Conservation (phyloP, 1,140 invertebrate species). For the Choristoneura fumiferana region DNA sequence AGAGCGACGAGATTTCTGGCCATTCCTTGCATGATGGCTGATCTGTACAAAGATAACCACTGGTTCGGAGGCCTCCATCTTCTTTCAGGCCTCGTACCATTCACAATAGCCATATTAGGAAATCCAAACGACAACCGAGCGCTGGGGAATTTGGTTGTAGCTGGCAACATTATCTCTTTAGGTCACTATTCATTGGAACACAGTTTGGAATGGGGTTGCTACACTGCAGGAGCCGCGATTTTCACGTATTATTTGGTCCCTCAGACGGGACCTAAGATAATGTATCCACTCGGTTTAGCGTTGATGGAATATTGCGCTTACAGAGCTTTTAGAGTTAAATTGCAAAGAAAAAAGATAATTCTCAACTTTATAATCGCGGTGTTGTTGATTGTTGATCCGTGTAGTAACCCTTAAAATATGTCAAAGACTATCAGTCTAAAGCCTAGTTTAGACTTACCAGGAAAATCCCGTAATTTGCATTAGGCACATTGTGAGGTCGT, state of each 20-base stretch:
- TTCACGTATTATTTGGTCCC: slow-evolving; percentile 9
- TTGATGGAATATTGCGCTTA: slow-evolving; percentile 14
- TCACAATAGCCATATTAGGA: not conserved
- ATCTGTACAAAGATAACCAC: slow-evolving; percentile 2
- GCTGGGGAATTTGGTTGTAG: slow-evolving; percentile 13
- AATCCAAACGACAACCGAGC: not conserved
- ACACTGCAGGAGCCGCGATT: slow-evolving; percentile 2
- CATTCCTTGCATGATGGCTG: slow-evolving; percentile 18
- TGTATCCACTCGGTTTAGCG: slow-evolving; percentile 11
- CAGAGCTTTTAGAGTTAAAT: slow-evolving; percentile 9
- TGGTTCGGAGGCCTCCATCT: not conserved
- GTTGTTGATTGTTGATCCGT: slow-evolving; percentile 4
- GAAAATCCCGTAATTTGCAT: too few relatives aligned
- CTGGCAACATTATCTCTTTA: slow-evolving; percentile 14
- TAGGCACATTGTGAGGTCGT: too few relatives aligned
- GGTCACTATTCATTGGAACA: slow-evolving; percentile 7
- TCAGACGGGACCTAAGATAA: not conserved
- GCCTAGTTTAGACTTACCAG: too few relatives aligned
- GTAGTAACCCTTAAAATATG: not conserved
- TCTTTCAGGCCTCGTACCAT: slow-evolving; percentile 10
- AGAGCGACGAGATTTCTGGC: slow-evolving; percentile 6
- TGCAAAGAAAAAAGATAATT: slow-evolving; percentile 11
- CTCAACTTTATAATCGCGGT: slow-evolving; percentile 5
- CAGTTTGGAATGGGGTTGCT: slow-evolving; percentile 8
- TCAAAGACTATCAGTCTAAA: too few relatives aligned